These are phyloP conservation scores for Epinephelus awoara DNA, from an alignment of 2,797 vertebrate genomes.

Conservation along the genomic window DNA sequence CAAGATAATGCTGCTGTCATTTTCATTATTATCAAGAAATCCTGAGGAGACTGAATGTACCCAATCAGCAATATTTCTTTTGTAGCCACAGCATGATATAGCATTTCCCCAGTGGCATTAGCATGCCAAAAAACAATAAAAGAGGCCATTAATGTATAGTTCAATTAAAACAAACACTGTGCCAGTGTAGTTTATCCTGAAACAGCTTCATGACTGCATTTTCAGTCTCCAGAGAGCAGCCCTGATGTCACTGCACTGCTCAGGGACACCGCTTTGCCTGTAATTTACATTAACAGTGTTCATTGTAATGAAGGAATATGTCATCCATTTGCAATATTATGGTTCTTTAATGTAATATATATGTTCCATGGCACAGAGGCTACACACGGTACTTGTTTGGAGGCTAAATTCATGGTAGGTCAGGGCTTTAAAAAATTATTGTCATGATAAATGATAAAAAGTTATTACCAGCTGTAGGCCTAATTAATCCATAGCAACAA, in stretches of 20 bases:
- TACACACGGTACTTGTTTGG: constrained; percentile 4
- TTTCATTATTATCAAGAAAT: constrained; percentile 44
- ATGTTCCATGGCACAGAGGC: not conserved
- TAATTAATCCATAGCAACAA: constrained; percentile 6
- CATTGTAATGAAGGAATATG: constrained; percentile 16
- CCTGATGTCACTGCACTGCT: constrained; percentile 1
- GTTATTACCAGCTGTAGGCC: not conserved
- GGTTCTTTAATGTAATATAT: constrained; percentile 30
- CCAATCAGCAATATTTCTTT: constrained; percentile 14
- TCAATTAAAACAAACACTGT: constrained; percentile 22
- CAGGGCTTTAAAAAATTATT: not conserved
- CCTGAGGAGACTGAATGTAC: constrained; percentile 10
- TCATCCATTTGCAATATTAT: not conserved
- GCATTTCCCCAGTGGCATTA: not conserved
- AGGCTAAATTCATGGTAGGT: constrained; percentile 3
- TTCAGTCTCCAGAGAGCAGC: not conserved
- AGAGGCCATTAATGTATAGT: not conserved
- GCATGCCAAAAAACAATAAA: constrained; percentile 5
- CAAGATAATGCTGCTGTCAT: constrained; percentile 7
- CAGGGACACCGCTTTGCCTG: not conserved
- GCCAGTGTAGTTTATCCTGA: not conserved
- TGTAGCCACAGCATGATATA: constrained; percentile 7
- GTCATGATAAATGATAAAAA: constrained; percentile 15
- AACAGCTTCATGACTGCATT: constrained; percentile 5
- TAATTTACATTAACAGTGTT: constrained; percentile 6